Conservation (phyloP, 1,140 invertebrate genomes). For the Amyelois transitella region DNA sequence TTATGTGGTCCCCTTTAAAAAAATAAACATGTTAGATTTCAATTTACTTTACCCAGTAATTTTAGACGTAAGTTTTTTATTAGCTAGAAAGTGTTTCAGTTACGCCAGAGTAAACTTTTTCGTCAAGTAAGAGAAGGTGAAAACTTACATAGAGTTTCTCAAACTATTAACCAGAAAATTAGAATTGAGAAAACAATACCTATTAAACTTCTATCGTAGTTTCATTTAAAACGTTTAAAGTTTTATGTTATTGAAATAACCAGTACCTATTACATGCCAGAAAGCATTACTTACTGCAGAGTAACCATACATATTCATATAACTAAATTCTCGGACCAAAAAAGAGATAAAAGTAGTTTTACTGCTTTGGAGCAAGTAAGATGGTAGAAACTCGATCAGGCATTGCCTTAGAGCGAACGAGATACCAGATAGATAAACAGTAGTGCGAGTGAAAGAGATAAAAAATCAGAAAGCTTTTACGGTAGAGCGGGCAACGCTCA, state of each 20-base stretch:
- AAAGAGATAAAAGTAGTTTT: slow-evolving; percentile 68
- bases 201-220: no score
- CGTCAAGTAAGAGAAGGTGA: no score
- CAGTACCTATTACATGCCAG: slow-evolving; percentile 42
- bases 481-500: slow-evolving; percentile 66
- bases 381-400: slow-evolving; percentile 70
- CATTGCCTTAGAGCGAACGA: slow-evolving; percentile 43
- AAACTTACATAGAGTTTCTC: no score
- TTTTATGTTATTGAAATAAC: slow-evolving; percentile 54
- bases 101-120: no score
- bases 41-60: no score
- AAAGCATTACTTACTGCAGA: slow-evolving; percentile 56
- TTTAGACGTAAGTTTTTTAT: no score
- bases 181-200: no score
- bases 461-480: slow-evolving; percentile 68
- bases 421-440: slow-evolving; percentile 21
- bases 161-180: no score
- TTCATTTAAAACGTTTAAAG: no score
- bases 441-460: slow-evolving; percentile 34
- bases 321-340: slow-evolving; percentile 55
- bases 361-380: slow-evolving; percentile 67
- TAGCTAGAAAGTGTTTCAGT: no score
- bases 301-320: slow-evolving; percentile 65
- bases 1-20: no score
- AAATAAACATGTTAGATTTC: no score